These are phyloP conservation scores for Sebastes dallii DNA, from an alignment of 2,797 vertebrate genomes.

Conservation along the genomic window DNA sequence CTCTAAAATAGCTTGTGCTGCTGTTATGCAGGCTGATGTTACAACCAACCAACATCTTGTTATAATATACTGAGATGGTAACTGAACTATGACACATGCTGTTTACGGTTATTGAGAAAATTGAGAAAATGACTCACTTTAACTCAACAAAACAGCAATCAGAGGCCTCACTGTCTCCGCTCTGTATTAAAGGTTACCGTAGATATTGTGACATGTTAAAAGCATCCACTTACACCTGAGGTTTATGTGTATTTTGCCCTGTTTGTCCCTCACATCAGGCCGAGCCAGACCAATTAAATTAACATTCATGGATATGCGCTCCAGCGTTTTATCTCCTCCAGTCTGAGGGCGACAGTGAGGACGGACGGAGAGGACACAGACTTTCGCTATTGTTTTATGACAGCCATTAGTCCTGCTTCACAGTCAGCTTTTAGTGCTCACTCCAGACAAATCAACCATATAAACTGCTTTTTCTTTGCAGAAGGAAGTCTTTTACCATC, in stretches of 20 bases:
- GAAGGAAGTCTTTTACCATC: neutral
- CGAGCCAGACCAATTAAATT: slow-evolving; percentile 60
- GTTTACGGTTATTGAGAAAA: neutral
- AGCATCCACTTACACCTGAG: slow-evolving; percentile 24
- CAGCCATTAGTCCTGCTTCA: slow-evolving; percentile 59
- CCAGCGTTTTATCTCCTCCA: slow-evolving; percentile 55
- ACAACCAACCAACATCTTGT: slow-evolving; percentile 12
- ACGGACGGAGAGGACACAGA: slow-evolving; percentile 62
- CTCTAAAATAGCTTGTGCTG: slow-evolving; percentile 35
- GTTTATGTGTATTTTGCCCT: slow-evolving; percentile 44
- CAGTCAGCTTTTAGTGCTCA: neutral
- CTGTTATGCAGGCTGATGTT: slow-evolving; percentile 37
- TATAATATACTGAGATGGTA: slow-evolving; percentile 2
- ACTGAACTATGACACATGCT: neutral
- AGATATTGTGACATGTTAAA: slow-evolving; percentile 14
- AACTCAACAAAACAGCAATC: slow-evolving; percentile 20
- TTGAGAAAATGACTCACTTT: slow-evolving; percentile 21
- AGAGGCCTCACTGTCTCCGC: neutral
- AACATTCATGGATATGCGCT: slow-evolving; percentile 60
- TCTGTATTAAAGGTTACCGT: neutral
- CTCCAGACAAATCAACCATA: slow-evolving; percentile 34
- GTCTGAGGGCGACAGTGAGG: slow-evolving; percentile 41
- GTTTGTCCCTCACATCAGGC: slow-evolving; percentile 50
- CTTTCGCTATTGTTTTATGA: slow-evolving; percentile 62
- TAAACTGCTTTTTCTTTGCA: slow-evolving; percentile 19